Evolutionary conservation across 2,113 vertebrate genomes (phyloP).

Genomic region (Gracilinanus agilis): DNA sequence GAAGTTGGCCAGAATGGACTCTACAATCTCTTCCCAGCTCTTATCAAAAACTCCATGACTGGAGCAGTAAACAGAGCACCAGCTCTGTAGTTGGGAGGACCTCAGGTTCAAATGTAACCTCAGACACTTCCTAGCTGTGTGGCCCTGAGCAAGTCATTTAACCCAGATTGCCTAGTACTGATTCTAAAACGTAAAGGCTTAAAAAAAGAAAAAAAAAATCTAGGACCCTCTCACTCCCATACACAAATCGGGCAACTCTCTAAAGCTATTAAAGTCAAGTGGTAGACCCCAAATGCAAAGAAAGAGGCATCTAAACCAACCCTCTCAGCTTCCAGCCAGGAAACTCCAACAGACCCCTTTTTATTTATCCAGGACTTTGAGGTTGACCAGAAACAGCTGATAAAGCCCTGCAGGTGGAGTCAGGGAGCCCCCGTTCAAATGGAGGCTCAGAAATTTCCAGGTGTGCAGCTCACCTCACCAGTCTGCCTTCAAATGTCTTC

Average conservation of each 20-base stretch:
- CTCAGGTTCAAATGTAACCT: too few relatives aligned
- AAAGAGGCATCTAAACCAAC: not conserved
- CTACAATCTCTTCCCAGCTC: not conserved
- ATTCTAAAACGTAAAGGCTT: too few relatives aligned
- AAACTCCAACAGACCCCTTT: not conserved
- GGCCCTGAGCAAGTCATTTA: too few relatives aligned
- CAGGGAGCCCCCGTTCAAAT: not conserved
- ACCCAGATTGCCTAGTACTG: too few relatives aligned
- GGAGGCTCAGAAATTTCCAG: not conserved
- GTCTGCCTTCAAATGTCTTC: not conserved
- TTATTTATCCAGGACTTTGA: not conserved
- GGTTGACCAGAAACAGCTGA: not conserved
- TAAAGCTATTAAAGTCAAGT: not conserved
- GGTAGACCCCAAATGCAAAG: not conserved
- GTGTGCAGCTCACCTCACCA: not conserved
- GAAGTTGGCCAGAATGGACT: not conserved
- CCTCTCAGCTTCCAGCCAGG: not conserved
- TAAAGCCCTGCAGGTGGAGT: not conserved
- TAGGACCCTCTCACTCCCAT: not conserved
- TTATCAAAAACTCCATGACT: too few relatives aligned
- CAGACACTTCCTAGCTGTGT: too few relatives aligned
- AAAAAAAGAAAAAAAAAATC: not conserved
- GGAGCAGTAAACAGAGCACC: too few relatives aligned
- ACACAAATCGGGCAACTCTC: not conserved
- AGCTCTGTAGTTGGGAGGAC: too few relatives aligned